Evolutionary conservation across 2,797 vertebrate genomes (phyloP).

Genomic region (Lagorchestes hirsutus): DNA sequence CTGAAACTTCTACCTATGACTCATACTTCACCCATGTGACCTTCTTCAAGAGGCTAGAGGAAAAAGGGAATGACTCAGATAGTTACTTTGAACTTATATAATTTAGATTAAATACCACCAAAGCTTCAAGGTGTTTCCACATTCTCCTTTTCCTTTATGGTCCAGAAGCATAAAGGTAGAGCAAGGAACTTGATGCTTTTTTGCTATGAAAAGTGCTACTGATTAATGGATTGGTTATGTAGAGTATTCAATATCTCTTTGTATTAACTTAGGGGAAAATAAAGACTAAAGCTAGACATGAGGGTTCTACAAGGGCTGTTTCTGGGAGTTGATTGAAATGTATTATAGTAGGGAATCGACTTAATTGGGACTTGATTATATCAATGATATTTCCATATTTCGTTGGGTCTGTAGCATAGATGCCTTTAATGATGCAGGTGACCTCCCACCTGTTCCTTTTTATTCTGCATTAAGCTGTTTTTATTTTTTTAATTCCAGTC

Average conservation of each 20-base stretch:
- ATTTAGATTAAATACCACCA: neutral
- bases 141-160: neutral
- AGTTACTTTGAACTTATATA: neutral
- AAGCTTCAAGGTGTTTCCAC: neutral
- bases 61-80: neutral
- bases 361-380: neutral
- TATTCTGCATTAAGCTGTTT: neutral
- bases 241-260: neutral
- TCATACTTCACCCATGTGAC: neutral
- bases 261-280: neutral
- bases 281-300: neutral
- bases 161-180: neutral
- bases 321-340: neutral
- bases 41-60: neutral
- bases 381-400: neutral
- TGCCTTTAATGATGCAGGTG: neutral
- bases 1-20: neutral
- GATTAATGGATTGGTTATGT: neutral
- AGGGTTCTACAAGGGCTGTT: neutral
- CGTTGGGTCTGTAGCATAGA: neutral
- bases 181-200: neutral
- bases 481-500: neutral
- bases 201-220: neutral
- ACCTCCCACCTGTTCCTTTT: neutral
- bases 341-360: neutral